These are phyloP conservation scores for Thalassophryne amazonica DNA, from an alignment of 2,797 vertebrate genomes.

Conservation along the genomic window DNA sequence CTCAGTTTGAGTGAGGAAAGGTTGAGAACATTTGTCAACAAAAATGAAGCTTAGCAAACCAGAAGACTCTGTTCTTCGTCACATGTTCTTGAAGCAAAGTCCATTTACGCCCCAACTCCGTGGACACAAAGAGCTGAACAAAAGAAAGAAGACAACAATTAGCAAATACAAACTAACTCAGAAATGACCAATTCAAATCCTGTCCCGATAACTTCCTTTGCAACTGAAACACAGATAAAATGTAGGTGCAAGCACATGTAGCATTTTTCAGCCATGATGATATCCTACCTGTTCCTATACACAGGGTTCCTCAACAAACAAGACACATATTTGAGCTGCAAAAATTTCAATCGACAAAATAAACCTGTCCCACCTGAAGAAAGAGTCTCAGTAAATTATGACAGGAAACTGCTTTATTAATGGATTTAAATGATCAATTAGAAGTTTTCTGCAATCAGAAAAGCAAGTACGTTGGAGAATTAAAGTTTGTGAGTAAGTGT, in stretches of 20 bases:
- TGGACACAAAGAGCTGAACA: constrained; percentile 85
- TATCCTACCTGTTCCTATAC: constrained; percentile 51
- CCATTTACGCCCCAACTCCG: constrained; percentile 91
- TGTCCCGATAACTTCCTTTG: constrained; percentile 7
- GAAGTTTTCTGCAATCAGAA: too few relatives aligned
- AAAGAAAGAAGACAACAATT: neutral
- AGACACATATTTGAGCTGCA: neutral
- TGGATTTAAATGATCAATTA: too few relatives aligned
- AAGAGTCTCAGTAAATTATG: too few relatives aligned
- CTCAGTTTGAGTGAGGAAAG: too few relatives aligned
- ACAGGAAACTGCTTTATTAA: too few relatives aligned
- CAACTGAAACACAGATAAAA: too few relatives aligned
- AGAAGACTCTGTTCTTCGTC: constrained; percentile 91
- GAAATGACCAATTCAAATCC: neutral
- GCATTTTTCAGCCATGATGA: constrained; percentile 37
- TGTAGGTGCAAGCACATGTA: too few relatives aligned
- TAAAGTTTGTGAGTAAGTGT: too few relatives aligned
- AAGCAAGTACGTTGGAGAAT: too few relatives aligned
- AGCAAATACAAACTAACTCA: constrained; percentile 6
- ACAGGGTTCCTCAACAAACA: constrained; percentile 18
- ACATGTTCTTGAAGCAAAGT: constrained; percentile 87
- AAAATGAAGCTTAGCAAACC: constrained; percentile 71
- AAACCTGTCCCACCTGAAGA: too few relatives aligned
- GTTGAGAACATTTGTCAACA: neutral
- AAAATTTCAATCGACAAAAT: too few relatives aligned